phyloP scores from a whole-genome alignment of 2,888 invertebrate species.

The Protonemura montana region DNA sequence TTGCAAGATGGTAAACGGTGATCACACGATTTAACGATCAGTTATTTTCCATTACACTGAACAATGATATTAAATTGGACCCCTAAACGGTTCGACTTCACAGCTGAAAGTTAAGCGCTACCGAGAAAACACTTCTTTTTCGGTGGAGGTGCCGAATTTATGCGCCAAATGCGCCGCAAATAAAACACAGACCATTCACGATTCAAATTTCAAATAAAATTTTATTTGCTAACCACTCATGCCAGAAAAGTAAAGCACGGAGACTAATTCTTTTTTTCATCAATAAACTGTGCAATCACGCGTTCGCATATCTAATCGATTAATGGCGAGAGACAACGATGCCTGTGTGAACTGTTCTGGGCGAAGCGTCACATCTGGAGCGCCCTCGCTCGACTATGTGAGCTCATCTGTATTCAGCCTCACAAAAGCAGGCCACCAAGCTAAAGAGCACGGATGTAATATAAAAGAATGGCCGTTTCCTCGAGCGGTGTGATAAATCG shows the following conservation, averaged over 20 bases:
- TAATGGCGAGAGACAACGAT: neutral
- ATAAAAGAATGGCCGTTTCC: conserved; percentile 38
- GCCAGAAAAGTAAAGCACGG: neutral
- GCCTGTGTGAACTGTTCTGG: neutral
- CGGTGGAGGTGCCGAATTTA: neutral
- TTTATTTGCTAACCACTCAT: neutral
- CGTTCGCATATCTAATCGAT: neutral
- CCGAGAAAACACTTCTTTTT: neutral
- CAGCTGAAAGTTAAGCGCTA: neutral
- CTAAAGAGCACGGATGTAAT: conserved; percentile 22
- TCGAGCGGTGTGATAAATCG: conserved; percentile 30
- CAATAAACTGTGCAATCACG: neutral
- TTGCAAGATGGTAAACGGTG: neutral
- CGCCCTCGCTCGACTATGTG: neutral
- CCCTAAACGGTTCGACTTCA: neutral
- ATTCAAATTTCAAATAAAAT: neutral
- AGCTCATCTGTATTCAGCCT: conserved; percentile 34
- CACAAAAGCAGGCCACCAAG: conserved; percentile 27
- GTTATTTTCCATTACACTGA: neutral
- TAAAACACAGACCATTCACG: neutral
- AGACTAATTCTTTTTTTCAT: neutral
- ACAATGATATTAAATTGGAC: neutral
- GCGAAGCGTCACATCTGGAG: neutral
- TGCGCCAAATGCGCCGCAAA: neutral
- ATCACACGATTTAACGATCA: neutral